Percentiles rank a stretch among this genome's conserved stretches.
Evolutionary conservation across 2,113 vertebrate species (phyloP).

Genomic region (Pardalotus punctatus): DNA sequence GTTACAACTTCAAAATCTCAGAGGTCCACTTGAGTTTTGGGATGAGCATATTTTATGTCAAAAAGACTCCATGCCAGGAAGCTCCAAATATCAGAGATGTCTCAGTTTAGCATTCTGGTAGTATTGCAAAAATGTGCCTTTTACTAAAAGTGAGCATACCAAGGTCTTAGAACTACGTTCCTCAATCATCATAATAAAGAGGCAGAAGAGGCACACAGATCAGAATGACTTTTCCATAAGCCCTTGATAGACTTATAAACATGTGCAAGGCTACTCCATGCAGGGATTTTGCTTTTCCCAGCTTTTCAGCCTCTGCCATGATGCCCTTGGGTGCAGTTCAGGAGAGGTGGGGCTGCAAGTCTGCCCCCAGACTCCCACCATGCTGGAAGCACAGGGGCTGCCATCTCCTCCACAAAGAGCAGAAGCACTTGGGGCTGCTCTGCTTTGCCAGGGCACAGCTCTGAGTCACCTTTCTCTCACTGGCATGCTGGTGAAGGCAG

Average conservation of each 20-base stretch:
- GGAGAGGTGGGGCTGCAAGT: background rate
- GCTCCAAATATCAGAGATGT: slow-evolving; percentile 32
- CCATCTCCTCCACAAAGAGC: background rate
- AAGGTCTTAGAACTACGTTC: slow-evolving; percentile 56
- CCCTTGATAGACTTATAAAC: background rate
- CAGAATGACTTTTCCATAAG: slow-evolving; percentile 46
- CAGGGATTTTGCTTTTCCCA: background rate
- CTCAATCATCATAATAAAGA: slow-evolving; percentile 3
- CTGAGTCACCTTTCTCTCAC: background rate
- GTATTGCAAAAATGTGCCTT: slow-evolving; percentile 51
- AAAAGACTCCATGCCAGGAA: slow-evolving; percentile 47
- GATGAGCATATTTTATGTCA: slow-evolving; percentile 50
- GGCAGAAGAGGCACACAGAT: background rate
- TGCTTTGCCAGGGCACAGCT: background rate
- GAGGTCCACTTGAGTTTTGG: slow-evolving; percentile 44
- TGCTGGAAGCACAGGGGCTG: background rate
- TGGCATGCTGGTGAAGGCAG: fast-evolving
- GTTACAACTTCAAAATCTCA: slow-evolving; percentile 55
- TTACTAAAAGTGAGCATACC: slow-evolving; percentile 30
- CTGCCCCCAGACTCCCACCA: background rate
- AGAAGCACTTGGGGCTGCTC: background rate
- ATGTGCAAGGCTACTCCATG: background rate
- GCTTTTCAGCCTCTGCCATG: background rate
- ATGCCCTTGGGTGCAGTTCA: background rate
- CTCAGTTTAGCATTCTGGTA: slow-evolving; percentile 9